Conservation (phyloP, 1,140 invertebrate genomes). For the Drosophila ambigua region DNA sequence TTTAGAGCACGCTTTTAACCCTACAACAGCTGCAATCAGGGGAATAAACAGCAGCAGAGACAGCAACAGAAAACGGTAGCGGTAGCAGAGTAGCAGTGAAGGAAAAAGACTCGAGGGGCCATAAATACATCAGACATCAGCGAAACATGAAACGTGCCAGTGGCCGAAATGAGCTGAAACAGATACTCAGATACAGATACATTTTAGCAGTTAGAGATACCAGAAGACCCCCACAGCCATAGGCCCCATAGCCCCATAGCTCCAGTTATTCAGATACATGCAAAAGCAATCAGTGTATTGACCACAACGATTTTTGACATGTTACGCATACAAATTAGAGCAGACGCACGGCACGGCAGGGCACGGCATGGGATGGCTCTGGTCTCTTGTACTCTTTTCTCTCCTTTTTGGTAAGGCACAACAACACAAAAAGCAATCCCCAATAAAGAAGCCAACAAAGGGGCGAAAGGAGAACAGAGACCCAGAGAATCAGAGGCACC, state of each 20-base stretch:
- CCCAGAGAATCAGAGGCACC: neutral
- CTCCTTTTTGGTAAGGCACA: conserved; percentile 24
- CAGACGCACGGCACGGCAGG: conserved; percentile 14
- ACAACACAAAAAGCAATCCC: conserved; percentile 44
- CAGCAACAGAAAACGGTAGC: conserved; percentile 20
- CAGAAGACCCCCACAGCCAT: conserved; percentile 1
- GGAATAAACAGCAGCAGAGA: conserved; percentile 4
- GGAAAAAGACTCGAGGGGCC: conserved; percentile 19
- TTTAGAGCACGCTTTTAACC: conserved; percentile 29
- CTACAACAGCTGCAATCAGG: conserved; percentile 26
- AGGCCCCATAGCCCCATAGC: neutral
- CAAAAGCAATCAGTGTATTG: conserved; percentile 83
- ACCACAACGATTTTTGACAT: conserved; percentile 83
- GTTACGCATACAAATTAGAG: conserved; percentile 82
- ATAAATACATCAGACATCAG: conserved; percentile 55
- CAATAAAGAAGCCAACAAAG: conserved; percentile 60
- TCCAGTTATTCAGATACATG: conserved; percentile 56
- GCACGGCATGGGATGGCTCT: too few relatives aligned
- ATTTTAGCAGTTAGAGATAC: conserved; percentile 35
- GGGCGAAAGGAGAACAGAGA: conserved; percentile 44
- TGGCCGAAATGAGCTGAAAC: conserved; percentile 21
- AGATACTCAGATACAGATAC: conserved; percentile 36
- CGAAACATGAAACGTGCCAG: conserved; percentile 48
- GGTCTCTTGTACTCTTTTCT: neutral
- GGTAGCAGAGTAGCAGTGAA: too few relatives aligned